Conservation (phyloP, 2,113 vertebrate genomes). For the Rousettus leschenaultii region DNA sequence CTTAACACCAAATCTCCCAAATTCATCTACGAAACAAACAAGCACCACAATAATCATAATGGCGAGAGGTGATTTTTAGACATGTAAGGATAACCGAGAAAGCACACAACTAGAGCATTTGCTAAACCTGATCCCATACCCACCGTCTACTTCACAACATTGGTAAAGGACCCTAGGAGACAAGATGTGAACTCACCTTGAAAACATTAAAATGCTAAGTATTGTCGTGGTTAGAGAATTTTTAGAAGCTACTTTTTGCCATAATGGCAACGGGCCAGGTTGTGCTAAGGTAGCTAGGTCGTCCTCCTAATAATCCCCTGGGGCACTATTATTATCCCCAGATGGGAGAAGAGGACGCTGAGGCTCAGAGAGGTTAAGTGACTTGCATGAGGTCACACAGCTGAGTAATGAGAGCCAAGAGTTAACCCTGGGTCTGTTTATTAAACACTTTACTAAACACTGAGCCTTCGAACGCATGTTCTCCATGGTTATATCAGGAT, state of each 20-base stretch:
- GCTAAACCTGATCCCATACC: background rate
- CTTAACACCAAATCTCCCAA: background rate
- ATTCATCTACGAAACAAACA: background rate
- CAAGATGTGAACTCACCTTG: background rate
- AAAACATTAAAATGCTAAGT: background rate
- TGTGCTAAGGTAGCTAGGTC: background rate
- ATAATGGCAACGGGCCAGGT: background rate
- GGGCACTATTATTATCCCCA: background rate
- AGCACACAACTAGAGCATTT: no score
- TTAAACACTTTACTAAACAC: background rate
- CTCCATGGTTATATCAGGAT: background rate
- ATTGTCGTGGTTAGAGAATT: background rate
- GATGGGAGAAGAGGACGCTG: background rate
- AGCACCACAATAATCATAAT: background rate
- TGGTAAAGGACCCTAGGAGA: background rate
- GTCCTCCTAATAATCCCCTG: background rate
- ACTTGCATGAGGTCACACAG: background rate
- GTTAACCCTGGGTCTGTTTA: background rate
- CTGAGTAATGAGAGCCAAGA: background rate
- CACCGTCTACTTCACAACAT: background rate
- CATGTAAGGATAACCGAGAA: rapidly evolving
- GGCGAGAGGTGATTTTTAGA: background rate
- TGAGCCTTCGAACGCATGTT: background rate
- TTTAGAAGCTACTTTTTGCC: background rate
- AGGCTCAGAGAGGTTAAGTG: background rate